Base-by-base conservation (phyloP, 1,140 invertebrate genomes). In the Melitaea cinxia region DNA sequence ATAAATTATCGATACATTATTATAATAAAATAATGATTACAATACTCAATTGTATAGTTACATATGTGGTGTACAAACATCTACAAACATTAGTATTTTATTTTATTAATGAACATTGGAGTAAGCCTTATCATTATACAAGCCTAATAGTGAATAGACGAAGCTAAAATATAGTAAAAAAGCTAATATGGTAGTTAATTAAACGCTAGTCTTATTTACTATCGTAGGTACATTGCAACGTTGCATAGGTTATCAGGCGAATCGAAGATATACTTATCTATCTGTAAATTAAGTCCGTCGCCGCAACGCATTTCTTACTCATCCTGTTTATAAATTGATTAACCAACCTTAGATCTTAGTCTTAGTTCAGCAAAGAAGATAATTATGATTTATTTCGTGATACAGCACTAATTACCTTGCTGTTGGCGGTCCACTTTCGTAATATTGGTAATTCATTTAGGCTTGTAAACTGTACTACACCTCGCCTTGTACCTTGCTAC, bases 321-420 rank as follows among this genome's bases (percentile, higher is more conserved):
- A 17, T 47, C 42, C 17, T 47, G 42, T 47, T 47, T 47, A 23
- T 47, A 23, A 47, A 47, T 47, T 47, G 42, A 47, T 47, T 47
- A 47, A 23, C 19, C 42, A 47, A 47, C 7, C 7, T 23, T n/a
- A 54, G 52, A 28, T 53, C 50, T 53, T 30, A 56, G 30, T 42
- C 42, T 55, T 60, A n/a, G n/a, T n/a, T 65, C 56, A 55, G 54
- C 45, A 71, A 67, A 39, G 26, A 35, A 39, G 47, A 59, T 60
- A 67, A 63, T 65, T 55, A 60, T 69, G 64, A 69, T 73, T 65
- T 61, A 73, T 59, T 58, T 56, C 49, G 45, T 67, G 64, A 67
- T 70, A 73, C 52, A 28, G 58, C 37, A 19, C 30, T 70, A 61
- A 63, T 70, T 67, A 70, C 67, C 26, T 50, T 59, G 30, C 30